Base-by-base conservation (phyloP, 2,113 vertebrate genomes). In the Sakesphorus luctuosus region DNA sequence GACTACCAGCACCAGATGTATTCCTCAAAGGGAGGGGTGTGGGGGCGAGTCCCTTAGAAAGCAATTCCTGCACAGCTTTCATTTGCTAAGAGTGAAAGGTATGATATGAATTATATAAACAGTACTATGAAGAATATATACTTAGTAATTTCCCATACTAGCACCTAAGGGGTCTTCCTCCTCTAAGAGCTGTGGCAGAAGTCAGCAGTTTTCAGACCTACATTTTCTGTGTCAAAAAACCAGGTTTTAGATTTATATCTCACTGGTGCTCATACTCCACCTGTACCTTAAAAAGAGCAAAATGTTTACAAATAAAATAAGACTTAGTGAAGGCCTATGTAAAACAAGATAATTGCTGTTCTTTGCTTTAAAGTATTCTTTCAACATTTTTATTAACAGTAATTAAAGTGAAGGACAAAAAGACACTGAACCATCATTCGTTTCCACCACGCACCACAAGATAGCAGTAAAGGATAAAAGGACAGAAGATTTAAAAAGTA, bases 401-500 rank as follows among this genome's bases (percentile, higher is more conserved):
- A 82, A 75, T 4, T 44, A 61, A 85, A 55, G 10, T 17, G 17
- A 9, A 55, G 9, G 1, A 69, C 56, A 65, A 71, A 55, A 76
- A 20, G 25, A 2, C 26, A 31, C 24, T 20, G 8, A 50, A n/a
- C 24, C 20, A 17, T 33, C n/a, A n/a, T n/a, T n/a, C n/a, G 10
- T 83, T 96, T 83, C 85, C 58, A 33, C 3, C 5, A 7, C 14
- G 53, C 35, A 79, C 93, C 96, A 96, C 92, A 89, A 73, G 94
- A 36, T 77, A 91, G 94, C 95, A 94, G 92, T 89, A 96, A 74
- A 96, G 88, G 82, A 90, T 86, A 95, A 90, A 90, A 71, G 19
- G 49, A 89, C 65, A 71, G 43, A 23, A 71, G 8, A 47, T 29
- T n/a, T 43, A 4, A 35, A 49, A 87, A 38, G 26, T 33, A 73